Conservation (phyloP, 2,888 invertebrate species). For the Melanchra persicariae region DNA sequence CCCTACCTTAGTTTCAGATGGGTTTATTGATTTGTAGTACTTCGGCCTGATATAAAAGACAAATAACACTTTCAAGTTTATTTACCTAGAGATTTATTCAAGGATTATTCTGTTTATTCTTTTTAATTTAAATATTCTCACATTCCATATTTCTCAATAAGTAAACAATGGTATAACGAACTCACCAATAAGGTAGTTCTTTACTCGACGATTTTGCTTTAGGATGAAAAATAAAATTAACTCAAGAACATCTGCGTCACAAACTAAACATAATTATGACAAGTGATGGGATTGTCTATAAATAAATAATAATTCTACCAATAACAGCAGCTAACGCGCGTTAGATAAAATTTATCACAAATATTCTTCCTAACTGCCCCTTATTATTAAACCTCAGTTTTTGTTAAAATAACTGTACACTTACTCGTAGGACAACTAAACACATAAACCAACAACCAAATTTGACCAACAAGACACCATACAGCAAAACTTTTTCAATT, state of each 20-base stretch:
- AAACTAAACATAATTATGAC: too few relatives aligned
- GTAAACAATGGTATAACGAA: neutral
- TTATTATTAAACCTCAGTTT: neutral
- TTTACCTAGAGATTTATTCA: neutral
- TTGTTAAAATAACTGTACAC: neutral
- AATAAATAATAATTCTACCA: too few relatives aligned
- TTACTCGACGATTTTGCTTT: too few relatives aligned
- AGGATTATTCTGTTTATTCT: too few relatives aligned
- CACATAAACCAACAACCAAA: neutral
- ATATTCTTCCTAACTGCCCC: too few relatives aligned
- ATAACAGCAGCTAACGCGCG: too few relatives aligned
- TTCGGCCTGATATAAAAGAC: neutral
- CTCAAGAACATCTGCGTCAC: too few relatives aligned
- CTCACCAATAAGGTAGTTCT: too few relatives aligned
- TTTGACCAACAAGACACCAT: constrained; percentile 24
- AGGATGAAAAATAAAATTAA: too few relatives aligned
- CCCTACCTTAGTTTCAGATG: neutral
- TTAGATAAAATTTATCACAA: too few relatives aligned
- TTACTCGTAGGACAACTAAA: neutral
- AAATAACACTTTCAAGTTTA: neutral
- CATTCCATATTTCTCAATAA: neutral
- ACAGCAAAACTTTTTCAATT: constrained; percentile 57
- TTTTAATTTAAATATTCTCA: neutral
- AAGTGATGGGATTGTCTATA: too few relatives aligned
- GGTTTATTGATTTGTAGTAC: constrained; percentile 42